Evolutionary conservation across 2,797 vertebrate genomes (phyloP), one percentile per base, ranked within the genome.

Genomic region (Hylomyscus alleni): DNA sequence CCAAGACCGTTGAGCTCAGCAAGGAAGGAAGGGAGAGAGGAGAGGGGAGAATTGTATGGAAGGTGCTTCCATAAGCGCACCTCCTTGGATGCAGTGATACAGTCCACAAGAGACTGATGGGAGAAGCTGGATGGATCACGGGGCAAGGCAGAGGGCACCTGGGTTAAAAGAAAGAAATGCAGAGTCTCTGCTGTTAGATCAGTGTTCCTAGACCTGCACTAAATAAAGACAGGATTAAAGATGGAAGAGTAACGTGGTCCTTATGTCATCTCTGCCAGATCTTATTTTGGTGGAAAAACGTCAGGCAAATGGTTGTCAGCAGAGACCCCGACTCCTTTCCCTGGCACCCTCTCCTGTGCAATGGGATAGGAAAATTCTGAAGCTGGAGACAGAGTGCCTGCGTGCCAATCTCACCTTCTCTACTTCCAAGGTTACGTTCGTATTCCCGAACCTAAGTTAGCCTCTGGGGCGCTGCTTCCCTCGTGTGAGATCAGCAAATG

Each of bases 181-280:
- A 73, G 73, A 81, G 34, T 80, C 77, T 96, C 85, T 37, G 4
- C 80, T 62, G 44, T 91, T 90, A 91, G 89, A 75, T 76, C 26
- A 50, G 20, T 82, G 65, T 75, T 40, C 62, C 40, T n/a, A 34
- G 8, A 11, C 15, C 44, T 37, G 96, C 22, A 75, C 54, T 72
- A 92, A 92, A 67, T 60, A 89, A 95, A 95, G 65, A 75, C 8
- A 80, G 85, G 31, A 69, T 75, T 67, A 92, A 83, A 93, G 31
- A 75, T 62, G 78, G 76, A 90, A 93, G 72, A 80, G 34, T 4
- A 7, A 40, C 3, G 4, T 67, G 65, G 65, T 40, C 22, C 5
- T 67, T 14, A 72, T 72, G 62, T 69, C 22, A 65, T 72, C 65
- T 77, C 31, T 20, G 29, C 34, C n/a, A 67, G 22, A 11, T 86